Base-by-base conservation (phyloP, 2,888 invertebrate genomes). In the Caenorhabditis sp. region DNA sequence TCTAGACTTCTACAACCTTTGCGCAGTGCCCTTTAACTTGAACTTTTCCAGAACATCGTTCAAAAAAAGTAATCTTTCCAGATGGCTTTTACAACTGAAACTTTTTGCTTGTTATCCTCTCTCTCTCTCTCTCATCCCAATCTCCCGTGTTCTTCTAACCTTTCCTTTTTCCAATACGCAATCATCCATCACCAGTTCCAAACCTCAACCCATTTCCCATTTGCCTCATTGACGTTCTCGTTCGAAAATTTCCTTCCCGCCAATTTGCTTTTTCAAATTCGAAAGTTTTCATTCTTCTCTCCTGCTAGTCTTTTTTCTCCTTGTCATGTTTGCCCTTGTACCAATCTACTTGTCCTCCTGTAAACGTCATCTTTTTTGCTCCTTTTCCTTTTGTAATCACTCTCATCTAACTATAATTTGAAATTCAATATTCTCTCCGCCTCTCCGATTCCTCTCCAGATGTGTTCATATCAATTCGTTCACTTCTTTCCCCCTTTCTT, bases 381-480 rank as follows among this genome's bases (percentile, higher is more conserved):
- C 76, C 56, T 56, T 56, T 47, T 12, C 56, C 61, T n/a, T n/a
- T n/a, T n/a, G n/a, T n/a, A 41, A 22, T 44, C 47, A 49, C 28
- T 35, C 49, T 19, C 12, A 31, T 24, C 51, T 56, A 16, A 8
- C 16, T 26, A 4, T 63, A 16, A 38, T 24, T 41, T 44, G 24
- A 54, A 54, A 54, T 38, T 38, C 22, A 44, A 10, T 44, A 31
- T 28, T 58, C 12, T 61, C 44, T 72, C 44, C 41, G 7, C 47
- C 49, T 26, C 69, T 35, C 58, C 41, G 31, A n/a, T 69, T 44
- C 70, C 19, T 47, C 35, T 61, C 73, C 68, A 68, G 68, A 68
- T 76, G 76, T 76, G 58, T 76, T 69, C 75, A 58, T 75, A 75
- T 75, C 66, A 75, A 75, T 66, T 66, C 59, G 47, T 61, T 61